Base-by-base conservation (phyloP, 2,797 vertebrate genomes). In the Todus mexicanus region DNA sequence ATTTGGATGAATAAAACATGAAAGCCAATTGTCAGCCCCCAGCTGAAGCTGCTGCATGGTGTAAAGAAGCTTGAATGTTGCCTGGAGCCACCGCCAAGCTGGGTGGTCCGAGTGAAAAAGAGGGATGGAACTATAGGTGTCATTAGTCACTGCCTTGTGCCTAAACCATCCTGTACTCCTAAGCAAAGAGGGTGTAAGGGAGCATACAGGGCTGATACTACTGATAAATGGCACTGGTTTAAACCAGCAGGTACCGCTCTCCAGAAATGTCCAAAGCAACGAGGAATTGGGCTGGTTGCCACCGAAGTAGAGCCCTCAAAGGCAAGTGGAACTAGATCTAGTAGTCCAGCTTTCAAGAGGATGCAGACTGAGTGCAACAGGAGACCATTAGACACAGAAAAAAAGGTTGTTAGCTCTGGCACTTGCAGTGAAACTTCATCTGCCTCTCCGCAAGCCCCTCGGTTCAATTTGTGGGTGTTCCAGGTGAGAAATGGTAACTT, bases 1-100 rank as follows among this genome's bases (percentile, higher is more conserved):
- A 75, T 87, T 69, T 66, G 35, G n/a, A 95, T 93, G 92, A 95
- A 93, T 94, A 90, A 90, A 93, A 92, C 54, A 92, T 74, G 47
- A 94, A 53, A 4, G 2, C 21, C 1, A 5, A 48, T 92, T 86
- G 60, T 86, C 72, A 93, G 59, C 47, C 72, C 50, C 31, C 42
- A 83, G 47, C 26, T 93, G 64, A 86, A 76, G 71, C 43, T 61
- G 27, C 78, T 88, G 51, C 4, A 1, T 25, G 5, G 0, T 13
- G 13, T 74, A 60, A 87, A 84, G 45, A 64, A 4, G 3, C n/a
- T 35, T n/a, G 50, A n/a, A 31, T 5, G 6, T 8, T 83, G 38
- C 54, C 76, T 72, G 35, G 18, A 77, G 27, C 61, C 38, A 23
- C 29, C 4, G 4, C 31, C 64, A 80, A 80, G 53, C 5, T 15